Evolutionary conservation across 2,113 vertebrate species (phyloP), one percentile per base, ranked within the genome.

Genomic region (Piliocolobus tephrosceles): DNA sequence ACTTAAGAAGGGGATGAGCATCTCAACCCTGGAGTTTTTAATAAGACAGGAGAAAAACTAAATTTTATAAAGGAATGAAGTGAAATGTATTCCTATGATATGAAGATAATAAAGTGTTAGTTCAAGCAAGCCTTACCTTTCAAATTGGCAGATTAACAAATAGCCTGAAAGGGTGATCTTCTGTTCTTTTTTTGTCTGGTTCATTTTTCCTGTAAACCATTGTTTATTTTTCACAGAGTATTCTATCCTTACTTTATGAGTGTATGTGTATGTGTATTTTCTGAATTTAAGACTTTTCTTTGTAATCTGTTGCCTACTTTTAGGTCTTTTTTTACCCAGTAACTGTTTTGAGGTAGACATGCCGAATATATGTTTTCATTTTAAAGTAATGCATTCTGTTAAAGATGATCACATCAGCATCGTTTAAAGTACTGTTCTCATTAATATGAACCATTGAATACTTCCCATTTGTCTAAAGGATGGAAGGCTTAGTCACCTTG

Each of bases 401-500:
- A 96, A 93, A 96, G 78, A 92, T 91, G 95, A 82, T 75, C 95
- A 91, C 94, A 96, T 95, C n/a, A 45, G 94, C 47, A 90, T 76
- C 81, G 94, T 97, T 94, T 95, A 94, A 92, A 96, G 88, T 72
- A 89, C 88, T 87, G 50, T 92, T 96, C 92, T 98, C 95, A 97
- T 98, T 98, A 98, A 97, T 98, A 96, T 95, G 95, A 96, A 97
- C 97, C 97, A 97, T 88, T 97, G 98, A 98, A 97, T 98, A 95
- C 93, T 91, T 98, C 97, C 97, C 96, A 55, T 98, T 98, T 98
- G 82, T 97, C 98, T 97, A 94, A 98, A 98, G 98, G 96, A 98
- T 98, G 97, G 91, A 95, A 98, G 95, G 93, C 98, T 98, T 97
- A 98, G 98, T 98, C 98, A 98, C 97, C 98, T 98, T 98, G 98